Evolutionary conservation across 2,113 vertebrate species (phyloP).

Genomic region (Scolopax mira): DNA sequence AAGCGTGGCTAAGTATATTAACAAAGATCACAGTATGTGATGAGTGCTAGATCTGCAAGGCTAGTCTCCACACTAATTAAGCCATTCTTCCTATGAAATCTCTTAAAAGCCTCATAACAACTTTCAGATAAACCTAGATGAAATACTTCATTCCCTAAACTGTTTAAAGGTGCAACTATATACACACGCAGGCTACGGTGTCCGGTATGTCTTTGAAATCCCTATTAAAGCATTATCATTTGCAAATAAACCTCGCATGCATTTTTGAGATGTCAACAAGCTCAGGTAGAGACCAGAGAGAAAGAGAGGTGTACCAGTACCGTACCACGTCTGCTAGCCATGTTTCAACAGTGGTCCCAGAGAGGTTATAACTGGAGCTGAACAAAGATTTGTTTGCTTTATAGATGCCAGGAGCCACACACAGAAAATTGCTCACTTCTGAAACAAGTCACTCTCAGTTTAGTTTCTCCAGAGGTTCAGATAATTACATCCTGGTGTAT

Average conservation of each 20-base stretch:
- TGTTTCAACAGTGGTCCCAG: not conserved
- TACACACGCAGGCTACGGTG: not conserved
- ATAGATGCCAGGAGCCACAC: slow-evolving; percentile 24
- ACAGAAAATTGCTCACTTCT: slow-evolving; percentile 1
- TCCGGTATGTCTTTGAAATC: not conserved
- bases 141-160: not conserved
- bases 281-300: not conserved
- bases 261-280: not conserved
- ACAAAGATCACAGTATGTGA: not conserved
- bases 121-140: not conserved
- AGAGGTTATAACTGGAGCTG: not conserved
- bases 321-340: not conserved
- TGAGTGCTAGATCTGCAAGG: not conserved
- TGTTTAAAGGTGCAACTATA: not conserved
- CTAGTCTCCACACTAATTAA: not conserved
- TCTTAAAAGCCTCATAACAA: not conserved
- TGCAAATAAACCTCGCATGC: not conserved
- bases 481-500: not conserved
- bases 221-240: not conserved
- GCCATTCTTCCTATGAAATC: not conserved
- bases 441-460: slow-evolving; percentile 31
- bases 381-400: slow-evolving; percentile 34
- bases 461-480: not conserved
- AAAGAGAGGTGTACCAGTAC: not conserved
- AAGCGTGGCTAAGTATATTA: not conserved